Conservation (phyloP, 2,888 invertebrate genomes). For the Lepidocyrtoides sp. region DNA sequence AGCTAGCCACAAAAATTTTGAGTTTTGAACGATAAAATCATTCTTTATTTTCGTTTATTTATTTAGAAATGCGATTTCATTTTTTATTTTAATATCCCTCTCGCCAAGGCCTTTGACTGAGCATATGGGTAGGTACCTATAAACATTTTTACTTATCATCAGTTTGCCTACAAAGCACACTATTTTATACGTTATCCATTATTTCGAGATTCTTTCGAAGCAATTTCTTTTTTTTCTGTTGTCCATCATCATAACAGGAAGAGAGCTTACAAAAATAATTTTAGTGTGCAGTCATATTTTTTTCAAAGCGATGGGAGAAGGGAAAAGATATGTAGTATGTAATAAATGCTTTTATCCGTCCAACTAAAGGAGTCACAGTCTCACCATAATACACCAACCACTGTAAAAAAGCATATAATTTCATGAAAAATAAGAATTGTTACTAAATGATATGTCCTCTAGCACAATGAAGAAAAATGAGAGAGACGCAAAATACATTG, state of each 20-base stretch:
- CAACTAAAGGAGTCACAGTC: background rate
- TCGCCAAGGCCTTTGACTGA: background rate
- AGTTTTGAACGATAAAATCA: background rate
- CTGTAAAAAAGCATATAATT: background rate
- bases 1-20: background rate
- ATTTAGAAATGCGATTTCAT: too few species aligned
- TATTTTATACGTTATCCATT: slow-evolving; percentile 9
- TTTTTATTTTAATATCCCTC: too few species aligned
- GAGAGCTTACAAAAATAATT: slow-evolving; percentile 41
- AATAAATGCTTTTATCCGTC: slow-evolving; percentile 20
- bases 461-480: slow-evolving; percentile 38
- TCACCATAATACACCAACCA: background rate
- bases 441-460: slow-evolving; percentile 63
- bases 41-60: background rate
- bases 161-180: background rate
- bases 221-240: background rate
- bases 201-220: slow-evolving; percentile 5
- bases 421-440: slow-evolving; percentile 54
- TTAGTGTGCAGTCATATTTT: background rate
- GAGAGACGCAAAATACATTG: slow-evolving; percentile 14
- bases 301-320: slow-evolving; percentile 12
- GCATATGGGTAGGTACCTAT: background rate
- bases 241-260: slow-evolving; percentile 38
- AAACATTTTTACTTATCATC: background rate
- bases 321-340: background rate